phyloP scores from a whole-genome alignment of 2,888 invertebrate genomes.

The Cynaeus angustus region DNA sequence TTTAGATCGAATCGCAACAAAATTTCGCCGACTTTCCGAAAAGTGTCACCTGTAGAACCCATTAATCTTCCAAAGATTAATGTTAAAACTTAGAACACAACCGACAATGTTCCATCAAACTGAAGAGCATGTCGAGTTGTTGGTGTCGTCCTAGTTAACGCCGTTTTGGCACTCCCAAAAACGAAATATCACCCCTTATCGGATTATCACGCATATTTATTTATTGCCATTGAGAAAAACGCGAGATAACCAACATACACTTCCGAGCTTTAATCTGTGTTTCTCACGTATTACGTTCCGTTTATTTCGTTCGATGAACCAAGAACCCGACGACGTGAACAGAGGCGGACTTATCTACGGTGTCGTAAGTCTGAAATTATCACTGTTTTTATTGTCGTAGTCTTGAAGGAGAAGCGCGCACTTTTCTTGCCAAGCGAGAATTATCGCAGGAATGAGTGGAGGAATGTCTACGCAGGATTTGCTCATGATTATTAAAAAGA shows the following conservation, averaged over 20 bases:
- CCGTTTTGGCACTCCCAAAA: slow-evolving; percentile 54
- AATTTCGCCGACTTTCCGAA: neutral
- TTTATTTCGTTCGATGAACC: slow-evolving; percentile 34
- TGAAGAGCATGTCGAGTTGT: slow-evolving; percentile 55
- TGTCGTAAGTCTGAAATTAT: too few species aligned
- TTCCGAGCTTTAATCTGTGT: slow-evolving; percentile 25
- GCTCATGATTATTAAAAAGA: too few species aligned
- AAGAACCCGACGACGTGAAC: slow-evolving; percentile 11
- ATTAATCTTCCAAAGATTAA: slow-evolving; percentile 68
- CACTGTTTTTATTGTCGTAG: too few species aligned
- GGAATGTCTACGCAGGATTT: too few species aligned
- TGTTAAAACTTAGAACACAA: slow-evolving; percentile 64
- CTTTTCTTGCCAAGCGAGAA: too few species aligned
- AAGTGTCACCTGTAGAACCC: slow-evolving; percentile 25
- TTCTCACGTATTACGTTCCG: slow-evolving; percentile 27
- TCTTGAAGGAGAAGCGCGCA: too few species aligned
- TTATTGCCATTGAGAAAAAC: slow-evolving; percentile 48
- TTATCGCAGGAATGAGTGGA: too few species aligned
- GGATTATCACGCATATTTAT: slow-evolving; percentile 58
- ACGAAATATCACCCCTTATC: too few species aligned
- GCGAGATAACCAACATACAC: slow-evolving; percentile 9
- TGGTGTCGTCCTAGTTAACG: slow-evolving; percentile 45
- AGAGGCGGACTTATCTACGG: slow-evolving; percentile 1
- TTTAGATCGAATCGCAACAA: too few species aligned
- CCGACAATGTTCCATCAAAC: slow-evolving; percentile 63